Evolutionary conservation across 2,888 invertebrate species (phyloP), one percentile per base, ranked within the genome.

Genomic region (Melanophora roralis): DNA sequence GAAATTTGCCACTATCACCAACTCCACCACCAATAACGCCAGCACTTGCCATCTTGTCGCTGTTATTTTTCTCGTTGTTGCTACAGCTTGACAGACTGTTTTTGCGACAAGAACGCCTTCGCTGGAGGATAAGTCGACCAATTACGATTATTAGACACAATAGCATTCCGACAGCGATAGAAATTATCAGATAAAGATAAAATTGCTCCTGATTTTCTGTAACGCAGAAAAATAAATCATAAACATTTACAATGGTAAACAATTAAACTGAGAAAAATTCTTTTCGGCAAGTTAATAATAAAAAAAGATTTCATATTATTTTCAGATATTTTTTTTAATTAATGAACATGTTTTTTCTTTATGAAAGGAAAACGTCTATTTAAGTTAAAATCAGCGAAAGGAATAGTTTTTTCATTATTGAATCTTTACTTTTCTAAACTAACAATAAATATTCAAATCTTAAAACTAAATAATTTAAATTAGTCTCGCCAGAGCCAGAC

Each of bases 101-200:
- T 80, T 87, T 87, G 16, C 85, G 85, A 49, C 83, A 75, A 57
- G 83, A 84, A 23, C 92, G 92, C 84, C 93, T 93, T 75, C 93
- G 92, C 85, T 93, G 93, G 83, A 95, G 91, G 64, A 95, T 91
- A 75, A 96, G 92, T 53, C 95, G 92, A 2, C 93, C 93, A 79
- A 95, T 93, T 59, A 95, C 93, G 75, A 95, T 91, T 60, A 93
- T 92, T 84, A 95, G 92, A 86, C 95, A 93, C 2, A 96, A 91
- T 5, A 96, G 89, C 34, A 96, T 91, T 12, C 94, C 94, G 14
- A 93, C 93, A 27, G 94, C 93, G 47, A 95, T 92, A 81, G 94
- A 95, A 82, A 95, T 93, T 83, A 95, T 94, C 88, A 96, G 92
- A 92, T 96, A 96, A 73, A 96, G 92, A 90, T 96, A 95, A 89